Base-by-base conservation (phyloP, 2,888 invertebrate species). In the Athalia circularis region DNA sequence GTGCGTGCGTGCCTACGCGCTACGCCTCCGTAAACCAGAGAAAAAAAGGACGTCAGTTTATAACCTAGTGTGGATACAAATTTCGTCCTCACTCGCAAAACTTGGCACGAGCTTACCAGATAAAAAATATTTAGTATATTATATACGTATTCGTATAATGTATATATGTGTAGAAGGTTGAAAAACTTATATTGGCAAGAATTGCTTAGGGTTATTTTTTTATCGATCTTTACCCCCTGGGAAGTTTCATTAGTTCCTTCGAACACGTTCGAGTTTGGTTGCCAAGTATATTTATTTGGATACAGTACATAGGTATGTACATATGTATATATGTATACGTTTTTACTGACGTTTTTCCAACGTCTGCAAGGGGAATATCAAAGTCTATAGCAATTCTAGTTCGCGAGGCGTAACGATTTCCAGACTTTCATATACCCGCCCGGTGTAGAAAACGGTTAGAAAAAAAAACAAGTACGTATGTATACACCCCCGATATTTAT, bases 171-270 rank as follows among this genome's bases (percentile, higher is more conserved):
- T 29, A 2, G 29, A 29, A 4, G 15, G 54, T 29, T 45, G 52
- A 72, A 72, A 72, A 72, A 72, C 47, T 72, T 72, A 29, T 29
- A 72, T 59, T 72, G 72, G 59, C 70, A 59, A 57, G 70, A 72
- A 54, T 68, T 68, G 52, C 68, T 52, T 15, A 68, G 68, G 68
- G 68, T 52, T 72, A 72, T 72, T 15, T 72, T 68, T 72, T 72
- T 72, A 59, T 59, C 72, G 59, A 45, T 6, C 13, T 43, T 59
- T 47, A 72, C 45, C 13, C 59, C 57, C 59, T 59, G 59, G 72
- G 13, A 72, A 72, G 72, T 72, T 72, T 59, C 72, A 72, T 57
- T 57, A 57, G 72, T 59, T 59, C 59, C 72, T 72, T 45, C 47
- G 59, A 59, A 72, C 59, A 59, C n/a, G 72, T 45, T 72, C 57